phyloP scores from a whole-genome alignment of 2,888 invertebrate genomes.

The Gryllus longicercus region DNA sequence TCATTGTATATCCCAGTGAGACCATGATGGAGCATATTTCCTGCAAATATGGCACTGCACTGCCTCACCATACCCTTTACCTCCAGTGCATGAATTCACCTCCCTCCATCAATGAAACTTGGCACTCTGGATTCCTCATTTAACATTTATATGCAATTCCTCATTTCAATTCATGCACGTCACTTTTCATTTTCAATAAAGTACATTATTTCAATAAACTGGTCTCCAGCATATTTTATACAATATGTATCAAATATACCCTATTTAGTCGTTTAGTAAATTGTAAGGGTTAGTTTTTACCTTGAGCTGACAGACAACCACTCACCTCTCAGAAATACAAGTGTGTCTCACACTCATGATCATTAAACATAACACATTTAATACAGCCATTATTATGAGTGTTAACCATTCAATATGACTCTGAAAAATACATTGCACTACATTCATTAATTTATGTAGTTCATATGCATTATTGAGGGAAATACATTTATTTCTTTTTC shows the following conservation, averaged over 20 bases:
- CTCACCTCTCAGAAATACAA: background rate
- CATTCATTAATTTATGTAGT: too few species aligned
- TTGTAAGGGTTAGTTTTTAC: constrained; percentile 1
- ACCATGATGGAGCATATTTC: too few species aligned
- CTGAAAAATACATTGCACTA: too few species aligned
- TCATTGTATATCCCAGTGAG: too few species aligned
- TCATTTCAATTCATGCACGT: constrained; percentile 4
- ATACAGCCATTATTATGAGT: too few species aligned
- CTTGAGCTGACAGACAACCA: constrained; percentile 9
- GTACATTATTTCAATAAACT: background rate
- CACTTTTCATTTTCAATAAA: background rate
- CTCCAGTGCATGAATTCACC: background rate
- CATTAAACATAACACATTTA: too few species aligned
- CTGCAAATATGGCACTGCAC: background rate
- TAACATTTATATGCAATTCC: background rate
- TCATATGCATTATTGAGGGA: too few species aligned
- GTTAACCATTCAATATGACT: too few species aligned
- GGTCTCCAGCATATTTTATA: constrained; percentile 31
- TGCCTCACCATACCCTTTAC: background rate
- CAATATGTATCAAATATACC: constrained; percentile 24
- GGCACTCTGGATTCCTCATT: too few species aligned
- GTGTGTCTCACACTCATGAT: background rate
- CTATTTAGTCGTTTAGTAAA: constrained; percentile 20
- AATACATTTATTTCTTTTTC: too few species aligned
- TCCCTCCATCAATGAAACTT: background rate